phyloP scores from a whole-genome alignment of 2,113 vertebrate species.

The Macaca mulatta region DNA sequence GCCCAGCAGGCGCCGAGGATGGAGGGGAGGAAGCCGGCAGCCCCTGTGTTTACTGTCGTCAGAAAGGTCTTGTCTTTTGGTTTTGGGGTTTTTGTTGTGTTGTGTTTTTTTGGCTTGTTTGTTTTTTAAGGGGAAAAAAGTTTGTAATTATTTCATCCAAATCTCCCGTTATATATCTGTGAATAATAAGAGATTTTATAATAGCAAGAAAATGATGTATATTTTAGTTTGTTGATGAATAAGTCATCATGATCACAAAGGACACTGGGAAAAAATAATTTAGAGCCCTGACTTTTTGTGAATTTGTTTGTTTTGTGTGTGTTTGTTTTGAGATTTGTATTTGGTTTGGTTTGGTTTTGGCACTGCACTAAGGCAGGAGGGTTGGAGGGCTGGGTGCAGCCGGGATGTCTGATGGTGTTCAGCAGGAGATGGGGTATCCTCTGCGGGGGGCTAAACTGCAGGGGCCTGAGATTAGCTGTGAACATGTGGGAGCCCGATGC shows the following conservation, averaged over 20 bases:
- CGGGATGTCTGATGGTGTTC: conserved; percentile 49
- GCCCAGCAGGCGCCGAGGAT: rapidly evolving
- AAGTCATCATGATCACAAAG: neutral
- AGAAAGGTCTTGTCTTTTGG: conserved; percentile 48
- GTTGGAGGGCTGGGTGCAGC: conserved; percentile 16
- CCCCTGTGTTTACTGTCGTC: conserved; percentile 70
- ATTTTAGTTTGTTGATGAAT: conserved; percentile 73
- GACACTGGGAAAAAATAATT: conserved; percentile 61
- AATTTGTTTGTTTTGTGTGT: neutral
- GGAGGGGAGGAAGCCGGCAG: neutral
- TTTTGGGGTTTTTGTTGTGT: neutral
- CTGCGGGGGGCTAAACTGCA: conserved; percentile 67
- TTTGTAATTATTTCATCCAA: conserved; percentile 82
- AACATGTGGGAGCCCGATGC: conserved; percentile 85
- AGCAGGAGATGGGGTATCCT: conserved; percentile 65
- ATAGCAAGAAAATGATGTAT: conserved; percentile 70
- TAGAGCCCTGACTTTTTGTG: conserved; percentile 75
- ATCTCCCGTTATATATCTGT: conserved; percentile 81
- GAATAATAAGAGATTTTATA: conserved; percentile 82
- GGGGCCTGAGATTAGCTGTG: conserved; percentile 81
- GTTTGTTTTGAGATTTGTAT: neutral
- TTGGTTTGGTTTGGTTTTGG: conserved; percentile 51
- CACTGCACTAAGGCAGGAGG: conserved; percentile 72
- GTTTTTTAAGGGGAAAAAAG: neutral
- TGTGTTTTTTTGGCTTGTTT: conserved; percentile 34